phyloP scores from a whole-genome alignment of 2,113 vertebrate species.

The Aramus guarauna region DNA sequence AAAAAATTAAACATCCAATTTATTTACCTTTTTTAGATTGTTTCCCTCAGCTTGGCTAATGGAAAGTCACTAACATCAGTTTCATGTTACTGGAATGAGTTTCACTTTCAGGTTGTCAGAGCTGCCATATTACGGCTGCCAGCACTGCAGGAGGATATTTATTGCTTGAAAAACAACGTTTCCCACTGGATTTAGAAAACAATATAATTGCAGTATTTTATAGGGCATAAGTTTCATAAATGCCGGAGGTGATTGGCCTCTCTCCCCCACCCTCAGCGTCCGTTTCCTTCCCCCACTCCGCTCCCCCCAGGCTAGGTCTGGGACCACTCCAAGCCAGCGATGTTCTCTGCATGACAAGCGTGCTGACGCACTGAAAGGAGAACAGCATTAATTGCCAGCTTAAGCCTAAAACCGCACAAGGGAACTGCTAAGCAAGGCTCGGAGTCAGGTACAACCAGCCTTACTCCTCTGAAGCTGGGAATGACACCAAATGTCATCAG shows the following conservation, averaged over 20 bases:
- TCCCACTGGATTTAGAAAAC: constrained; percentile 44
- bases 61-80: neutral
- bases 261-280: neutral
- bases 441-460: neutral
- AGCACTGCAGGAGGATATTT: constrained; percentile 37
- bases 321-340: constrained; percentile 1
- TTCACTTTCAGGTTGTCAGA: constrained; percentile 18
- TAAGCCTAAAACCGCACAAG: neutral
- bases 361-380: neutral
- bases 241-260: neutral
- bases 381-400: constrained; percentile 11
- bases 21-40: neutral
- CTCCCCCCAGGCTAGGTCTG: neutral
- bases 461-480: neutral
- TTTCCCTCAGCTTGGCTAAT: neutral
- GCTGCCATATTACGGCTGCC: neutral
- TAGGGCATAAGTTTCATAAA: constrained; percentile 12
- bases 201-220: constrained; percentile 40
- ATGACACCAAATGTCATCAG: neutral
- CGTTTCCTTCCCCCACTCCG: neutral
- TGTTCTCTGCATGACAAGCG: neutral
- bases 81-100: constrained; percentile 15
- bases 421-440: neutral
- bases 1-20: neutral
- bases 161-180: constrained; percentile 17